Evolutionary conservation across 2,797 vertebrate genomes (phyloP).

Genomic region (Glyptemys insculpta): DNA sequence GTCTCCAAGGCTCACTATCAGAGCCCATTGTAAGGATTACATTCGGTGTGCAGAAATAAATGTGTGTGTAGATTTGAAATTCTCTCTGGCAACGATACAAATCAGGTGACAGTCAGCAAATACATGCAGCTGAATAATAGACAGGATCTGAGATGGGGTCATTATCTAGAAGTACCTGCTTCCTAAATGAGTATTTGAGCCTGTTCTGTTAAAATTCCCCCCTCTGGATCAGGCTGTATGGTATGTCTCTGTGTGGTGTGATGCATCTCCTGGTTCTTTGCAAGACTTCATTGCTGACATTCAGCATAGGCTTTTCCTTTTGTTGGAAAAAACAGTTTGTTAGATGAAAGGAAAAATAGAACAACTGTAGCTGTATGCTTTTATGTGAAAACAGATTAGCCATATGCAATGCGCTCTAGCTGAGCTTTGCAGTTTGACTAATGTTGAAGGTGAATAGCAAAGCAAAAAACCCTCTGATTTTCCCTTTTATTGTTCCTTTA

Average conservation of each 20-base stretch:
- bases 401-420: not conserved
- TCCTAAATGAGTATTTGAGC: not conserved
- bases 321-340: not conserved
- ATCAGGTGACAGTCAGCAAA: accelerated
- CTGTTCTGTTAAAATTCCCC: accelerated
- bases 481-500: not conserved
- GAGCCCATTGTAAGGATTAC: not conserved
- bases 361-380: not conserved
- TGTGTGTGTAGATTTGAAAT: not conserved
- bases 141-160: not conserved
- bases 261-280: accelerated
- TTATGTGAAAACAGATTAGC: not conserved
- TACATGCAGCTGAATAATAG: not conserved
- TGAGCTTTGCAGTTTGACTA: not conserved
- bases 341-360: not conserved
- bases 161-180: not conserved
- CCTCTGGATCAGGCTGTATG: not conserved
- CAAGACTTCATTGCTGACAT: not conserved
- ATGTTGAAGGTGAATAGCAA: not conserved
- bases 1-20: not conserved
- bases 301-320: not conserved
- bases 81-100: not conserved
- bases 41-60: not conserved
- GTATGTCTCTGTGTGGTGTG: not conserved
- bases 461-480: not conserved